A percentile compares a stretch with the other conserved stretches of the same genome.
Evolutionary conservation across 2,113 vertebrate species (phyloP).

Genomic region (Potamarius usumacintae): DNA sequence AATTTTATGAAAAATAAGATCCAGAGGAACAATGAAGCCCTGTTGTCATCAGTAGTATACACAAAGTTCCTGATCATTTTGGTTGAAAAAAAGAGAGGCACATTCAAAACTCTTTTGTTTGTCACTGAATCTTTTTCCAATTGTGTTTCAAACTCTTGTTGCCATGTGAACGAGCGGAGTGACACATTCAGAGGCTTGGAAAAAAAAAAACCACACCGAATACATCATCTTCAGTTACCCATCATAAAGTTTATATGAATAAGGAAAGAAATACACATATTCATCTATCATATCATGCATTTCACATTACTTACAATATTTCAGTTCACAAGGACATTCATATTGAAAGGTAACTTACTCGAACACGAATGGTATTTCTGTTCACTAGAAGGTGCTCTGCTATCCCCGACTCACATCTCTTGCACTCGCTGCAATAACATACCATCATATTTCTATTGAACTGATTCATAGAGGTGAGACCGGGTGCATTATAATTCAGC

Average conservation of each 20-base stretch:
- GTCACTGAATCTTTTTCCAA: conserved; percentile 33
- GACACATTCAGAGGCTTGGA: conserved; percentile 5
- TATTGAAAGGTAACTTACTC: background rate
- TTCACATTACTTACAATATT: background rate
- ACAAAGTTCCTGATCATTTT: conserved; percentile 13
- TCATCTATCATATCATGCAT: background rate
- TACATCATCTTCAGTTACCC: background rate
- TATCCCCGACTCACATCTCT: background rate
- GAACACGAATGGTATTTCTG: background rate
- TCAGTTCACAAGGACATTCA: background rate
- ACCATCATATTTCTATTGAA: background rate
- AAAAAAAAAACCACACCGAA: background rate
- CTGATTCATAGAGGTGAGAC: background rate
- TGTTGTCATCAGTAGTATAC: conserved; percentile 28
- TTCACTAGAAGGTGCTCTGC: background rate
- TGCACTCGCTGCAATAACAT: background rate
- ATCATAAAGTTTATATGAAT: background rate
- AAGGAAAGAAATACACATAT: background rate
- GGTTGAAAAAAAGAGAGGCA: background rate
- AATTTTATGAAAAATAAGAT: conserved; percentile 44
- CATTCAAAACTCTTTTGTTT: conserved; percentile 35
- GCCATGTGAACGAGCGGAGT: conserved; percentile 46
- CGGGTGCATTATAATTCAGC: conserved; percentile 8
- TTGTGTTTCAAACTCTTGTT: conserved; percentile 45
- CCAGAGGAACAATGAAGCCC: conserved; percentile 31